phyloP scores from a whole-genome alignment of 2,797 vertebrate genomes.

The Coluber constrictor region DNA sequence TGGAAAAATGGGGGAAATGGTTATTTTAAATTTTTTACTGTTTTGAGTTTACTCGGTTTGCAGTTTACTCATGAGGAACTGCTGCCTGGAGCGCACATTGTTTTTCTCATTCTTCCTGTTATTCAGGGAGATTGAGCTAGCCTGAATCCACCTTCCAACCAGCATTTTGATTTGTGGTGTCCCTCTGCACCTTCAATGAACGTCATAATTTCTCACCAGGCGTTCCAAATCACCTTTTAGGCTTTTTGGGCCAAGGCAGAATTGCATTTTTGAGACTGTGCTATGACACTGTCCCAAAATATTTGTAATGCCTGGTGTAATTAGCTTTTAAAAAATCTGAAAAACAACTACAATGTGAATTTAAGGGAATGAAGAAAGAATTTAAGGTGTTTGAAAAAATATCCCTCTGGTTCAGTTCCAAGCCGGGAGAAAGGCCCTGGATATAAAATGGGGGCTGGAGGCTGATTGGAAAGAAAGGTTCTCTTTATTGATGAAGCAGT shows the following conservation, averaged over 20 bases:
- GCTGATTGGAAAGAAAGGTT: no score
- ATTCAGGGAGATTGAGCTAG: neutral
- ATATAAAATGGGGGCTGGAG: no score
- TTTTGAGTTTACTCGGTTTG: neutral
- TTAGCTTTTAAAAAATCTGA: neutral
- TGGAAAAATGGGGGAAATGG: neutral
- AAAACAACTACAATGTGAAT: neutral
- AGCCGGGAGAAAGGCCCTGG: no score
- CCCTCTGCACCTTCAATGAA: neutral
- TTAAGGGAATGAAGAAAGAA: conserved; percentile 3
- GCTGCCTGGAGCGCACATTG: neutral
- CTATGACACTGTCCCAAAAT: neutral
- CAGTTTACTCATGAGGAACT: neutral
- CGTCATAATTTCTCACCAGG: neutral
- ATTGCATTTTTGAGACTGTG: neutral
- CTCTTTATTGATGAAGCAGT: no score
- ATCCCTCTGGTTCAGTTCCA: no score
- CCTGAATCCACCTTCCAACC: neutral
- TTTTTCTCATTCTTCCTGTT: neutral
- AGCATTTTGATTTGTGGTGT: neutral
- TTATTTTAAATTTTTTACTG: neutral
- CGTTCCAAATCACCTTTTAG: neutral
- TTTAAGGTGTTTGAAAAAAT: no score
- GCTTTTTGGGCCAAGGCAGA: neutral
- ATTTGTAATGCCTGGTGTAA: neutral